Evolutionary conservation across 53 echinoderm and acorn worm genomes (phyloP), one percentile per base, ranked within the genome.

Genomic region (Crossaster papposus): DNA sequence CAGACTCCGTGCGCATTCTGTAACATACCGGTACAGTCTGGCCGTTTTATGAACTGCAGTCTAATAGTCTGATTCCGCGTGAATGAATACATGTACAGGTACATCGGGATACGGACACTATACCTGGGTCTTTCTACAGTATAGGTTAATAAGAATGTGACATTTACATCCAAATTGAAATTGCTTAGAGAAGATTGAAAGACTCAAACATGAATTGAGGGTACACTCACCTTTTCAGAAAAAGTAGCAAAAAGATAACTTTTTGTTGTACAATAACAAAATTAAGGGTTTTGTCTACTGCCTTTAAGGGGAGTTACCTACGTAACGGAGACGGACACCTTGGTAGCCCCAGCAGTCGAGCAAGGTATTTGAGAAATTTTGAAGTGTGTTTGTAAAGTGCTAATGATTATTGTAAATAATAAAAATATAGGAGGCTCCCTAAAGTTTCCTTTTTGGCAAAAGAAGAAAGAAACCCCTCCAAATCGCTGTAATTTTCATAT

Each of bases 221-320:
- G 37, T 26, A 37, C 37, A 76, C 2, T 23, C 35, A 37, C 76
- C 76, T 76, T 76, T 76, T 15, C 17, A 36, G 4, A 76, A 76
- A 76, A 76, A 76, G 30, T 76, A 76, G 37, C 31, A 22, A 36
- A 76, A 76, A 76, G 76, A 76, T 76, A 76, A 76, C 76, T 76
- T 76, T 30, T 20, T 35, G 15, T n/a, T n/a, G n/a, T n/a, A n/a
- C n/a, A n/a, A n/a, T 76, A 34, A 35, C 36, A 35, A 26, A 76
- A 76, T 28, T 5, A 29, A 35, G 14, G 71, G 71, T 26, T 71
- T 71, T 71, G 24, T 26, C 71, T 2, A 28, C n/a, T 71, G 24
- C 71, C 35, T 76, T 7, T 15, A 20, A 14, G 29, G 20, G 13
- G 76, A 36, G 36, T 76, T 76, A 76, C 76, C 76, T 36, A 76